Evolutionary conservation across 2,797 vertebrate species (phyloP).

Genomic region (Muscicapa striata): DNA sequence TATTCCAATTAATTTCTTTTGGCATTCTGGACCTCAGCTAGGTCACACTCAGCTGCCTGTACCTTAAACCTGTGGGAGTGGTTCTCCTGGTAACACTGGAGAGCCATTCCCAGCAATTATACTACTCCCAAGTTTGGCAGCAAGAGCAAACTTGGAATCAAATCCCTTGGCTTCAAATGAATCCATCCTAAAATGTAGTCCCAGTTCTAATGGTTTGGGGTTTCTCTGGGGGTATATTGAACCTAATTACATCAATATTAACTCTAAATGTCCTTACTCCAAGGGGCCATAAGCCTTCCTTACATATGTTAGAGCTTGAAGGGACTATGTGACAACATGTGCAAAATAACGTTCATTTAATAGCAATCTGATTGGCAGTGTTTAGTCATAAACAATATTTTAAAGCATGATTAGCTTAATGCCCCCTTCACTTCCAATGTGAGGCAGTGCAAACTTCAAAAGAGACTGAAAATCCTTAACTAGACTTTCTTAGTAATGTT

Average conservation of each 20-base stretch:
- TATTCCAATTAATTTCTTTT: background rate
- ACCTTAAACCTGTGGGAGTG: background rate
- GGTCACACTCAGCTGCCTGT: background rate
- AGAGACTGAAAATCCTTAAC: background rate
- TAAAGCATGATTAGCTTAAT: conserved; percentile 12
- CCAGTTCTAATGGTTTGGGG: background rate
- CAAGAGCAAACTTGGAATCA: background rate
- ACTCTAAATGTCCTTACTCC: background rate
- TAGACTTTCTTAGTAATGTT: background rate
- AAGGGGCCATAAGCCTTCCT: background rate
- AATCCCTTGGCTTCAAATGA: background rate
- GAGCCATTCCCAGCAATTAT: background rate
- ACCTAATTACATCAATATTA: background rate
- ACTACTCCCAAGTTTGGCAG: background rate
- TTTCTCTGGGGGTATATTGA: background rate
- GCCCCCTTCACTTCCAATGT: background rate
- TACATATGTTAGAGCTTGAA: background rate
- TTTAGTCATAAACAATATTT: conserved; percentile 1
- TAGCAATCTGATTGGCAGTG: background rate
- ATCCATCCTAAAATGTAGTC: background rate
- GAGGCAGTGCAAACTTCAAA: conserved; percentile 23
- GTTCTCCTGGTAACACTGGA: background rate
- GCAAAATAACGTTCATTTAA: background rate
- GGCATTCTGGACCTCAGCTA: background rate
- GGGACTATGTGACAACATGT: background rate